A percentile compares a stretch with the other conserved stretches of the same genome.
Evolutionary conservation across 2,113 vertebrate genomes (phyloP).

Genomic region (Accipiter virgatus): DNA sequence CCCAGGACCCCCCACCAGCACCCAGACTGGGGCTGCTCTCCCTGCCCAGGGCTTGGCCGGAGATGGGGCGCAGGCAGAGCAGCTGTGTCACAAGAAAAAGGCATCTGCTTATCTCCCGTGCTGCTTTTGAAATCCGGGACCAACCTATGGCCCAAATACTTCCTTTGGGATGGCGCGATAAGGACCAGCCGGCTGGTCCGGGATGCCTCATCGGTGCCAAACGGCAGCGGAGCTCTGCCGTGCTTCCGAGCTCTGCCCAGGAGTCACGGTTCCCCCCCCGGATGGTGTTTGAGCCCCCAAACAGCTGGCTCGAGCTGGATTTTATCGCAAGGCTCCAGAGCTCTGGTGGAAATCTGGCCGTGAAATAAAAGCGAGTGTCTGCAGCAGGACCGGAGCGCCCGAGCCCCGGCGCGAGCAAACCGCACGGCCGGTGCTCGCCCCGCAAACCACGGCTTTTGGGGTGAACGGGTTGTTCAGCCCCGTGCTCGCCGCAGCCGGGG

Average conservation of each 20-base stretch:
- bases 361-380: neutral
- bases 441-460: neutral
- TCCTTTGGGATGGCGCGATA: neutral
- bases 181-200: neutral
- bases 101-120: neutral
- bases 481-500: neutral
- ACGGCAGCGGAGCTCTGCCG: neutral
- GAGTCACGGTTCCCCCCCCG: fast-evolving
- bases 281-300: neutral
- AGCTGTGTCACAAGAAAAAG: neutral
- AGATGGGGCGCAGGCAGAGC: neutral
- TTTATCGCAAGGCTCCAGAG: neutral
- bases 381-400: neutral
- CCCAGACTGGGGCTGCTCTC: neutral
- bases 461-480: neutral
- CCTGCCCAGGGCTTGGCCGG: neutral
- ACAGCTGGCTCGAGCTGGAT: neutral
- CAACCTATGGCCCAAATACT: neutral
- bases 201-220: neutral
- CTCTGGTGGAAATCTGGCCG: neutral
- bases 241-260: neutral
- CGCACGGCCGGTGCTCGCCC: fast-evolving
- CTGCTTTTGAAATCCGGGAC: neutral
- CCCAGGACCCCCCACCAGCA: neutral
- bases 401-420: fast-evolving